Percentiles rank a stretch among this genome's conserved stretches.
These are phyloP conservation scores for Octonoba sinensis DNA, from an alignment of 2,888 invertebrate genomes.

Conservation along the genomic window DNA sequence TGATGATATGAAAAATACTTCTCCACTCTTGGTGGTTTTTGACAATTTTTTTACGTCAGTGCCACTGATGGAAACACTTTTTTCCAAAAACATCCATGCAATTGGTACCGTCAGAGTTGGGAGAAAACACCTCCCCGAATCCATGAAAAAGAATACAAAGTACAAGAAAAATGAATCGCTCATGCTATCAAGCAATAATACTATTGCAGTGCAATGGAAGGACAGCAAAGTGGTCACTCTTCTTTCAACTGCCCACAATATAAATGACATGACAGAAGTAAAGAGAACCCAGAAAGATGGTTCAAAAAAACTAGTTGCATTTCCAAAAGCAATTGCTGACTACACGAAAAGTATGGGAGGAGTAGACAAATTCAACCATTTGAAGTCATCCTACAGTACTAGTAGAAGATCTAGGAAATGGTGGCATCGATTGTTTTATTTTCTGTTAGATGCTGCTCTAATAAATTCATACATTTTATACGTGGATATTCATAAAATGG, in stretches of 20 bases:
- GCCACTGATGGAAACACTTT: neutral
- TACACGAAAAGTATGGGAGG: neutral
- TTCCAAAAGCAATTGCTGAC: slow-evolving; percentile 1
- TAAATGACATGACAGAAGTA: slow-evolving; percentile 25
- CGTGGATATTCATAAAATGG: slow-evolving; percentile 9
- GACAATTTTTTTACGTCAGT: slow-evolving; percentile 23
- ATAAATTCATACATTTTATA: slow-evolving; percentile 16
- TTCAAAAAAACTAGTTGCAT: slow-evolving; percentile 6
- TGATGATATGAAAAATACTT: neutral
- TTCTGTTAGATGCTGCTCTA: slow-evolving; percentile 15
- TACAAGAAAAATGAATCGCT: slow-evolving; percentile 12
- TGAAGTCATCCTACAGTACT: slow-evolving; percentile 8
- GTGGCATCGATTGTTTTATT: slow-evolving; percentile 26
- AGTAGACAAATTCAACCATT: too few relatives aligned
- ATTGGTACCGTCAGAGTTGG: slow-evolving; percentile 14
- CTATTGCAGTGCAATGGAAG: slow-evolving; percentile 13
- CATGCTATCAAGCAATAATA: slow-evolving; percentile 5
- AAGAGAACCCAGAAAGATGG: slow-evolving; percentile 12
- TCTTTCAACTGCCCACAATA: slow-evolving; percentile 25
- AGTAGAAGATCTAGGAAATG: slow-evolving; percentile 27
- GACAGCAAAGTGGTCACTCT: slow-evolving; percentile 5
- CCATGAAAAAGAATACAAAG: slow-evolving; percentile 15
- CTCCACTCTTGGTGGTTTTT: neutral
- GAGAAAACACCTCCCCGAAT: slow-evolving; percentile 18
- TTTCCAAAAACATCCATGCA: slow-evolving; percentile 11